Evolutionary conservation across 2,113 vertebrate genomes (phyloP).

Genomic region (Mohoua ochrocephala): DNA sequence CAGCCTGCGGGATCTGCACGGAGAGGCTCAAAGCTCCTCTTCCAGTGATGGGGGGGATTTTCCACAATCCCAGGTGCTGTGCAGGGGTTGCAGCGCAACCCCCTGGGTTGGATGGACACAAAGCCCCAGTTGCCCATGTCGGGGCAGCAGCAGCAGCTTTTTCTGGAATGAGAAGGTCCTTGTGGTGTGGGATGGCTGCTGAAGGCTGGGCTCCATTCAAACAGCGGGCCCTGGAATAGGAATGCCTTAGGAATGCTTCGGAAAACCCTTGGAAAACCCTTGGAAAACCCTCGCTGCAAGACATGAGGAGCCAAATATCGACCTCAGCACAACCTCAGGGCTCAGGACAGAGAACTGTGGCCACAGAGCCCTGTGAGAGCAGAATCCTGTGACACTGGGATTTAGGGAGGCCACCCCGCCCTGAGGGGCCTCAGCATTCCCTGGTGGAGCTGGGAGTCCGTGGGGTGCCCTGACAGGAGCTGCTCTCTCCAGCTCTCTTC

Average conservation of each 20-base stretch:
- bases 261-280: not conserved
- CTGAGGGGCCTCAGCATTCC: not conserved
- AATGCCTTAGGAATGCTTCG: not conserved
- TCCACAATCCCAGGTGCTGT: not conserved
- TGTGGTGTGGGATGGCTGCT: not conserved
- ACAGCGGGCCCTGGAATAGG: not conserved
- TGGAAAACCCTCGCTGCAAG: not conserved
- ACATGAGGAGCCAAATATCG: not conserved
- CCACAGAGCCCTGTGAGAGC: not conserved
- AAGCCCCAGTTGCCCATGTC: not conserved
- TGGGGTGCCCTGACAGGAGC: not conserved
- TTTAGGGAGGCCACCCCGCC: not conserved
- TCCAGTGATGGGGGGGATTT: not conserved
- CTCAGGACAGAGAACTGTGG: not conserved
- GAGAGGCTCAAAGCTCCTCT: not conserved
- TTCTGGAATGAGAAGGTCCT: not conserved
- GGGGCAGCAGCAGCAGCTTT: not conserved
- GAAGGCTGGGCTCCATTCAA: not conserved
- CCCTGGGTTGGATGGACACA: not conserved
- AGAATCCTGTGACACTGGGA: not conserved
- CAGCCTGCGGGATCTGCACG: not conserved
- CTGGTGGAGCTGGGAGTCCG: rapidly evolving
- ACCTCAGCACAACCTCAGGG: not conserved
- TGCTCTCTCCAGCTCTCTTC: not conserved
- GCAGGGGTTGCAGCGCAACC: not conserved